These are phyloP conservation scores for Drosophila longiperda DNA, from an alignment of 2,888 invertebrate species.

Conservation along the genomic window DNA sequence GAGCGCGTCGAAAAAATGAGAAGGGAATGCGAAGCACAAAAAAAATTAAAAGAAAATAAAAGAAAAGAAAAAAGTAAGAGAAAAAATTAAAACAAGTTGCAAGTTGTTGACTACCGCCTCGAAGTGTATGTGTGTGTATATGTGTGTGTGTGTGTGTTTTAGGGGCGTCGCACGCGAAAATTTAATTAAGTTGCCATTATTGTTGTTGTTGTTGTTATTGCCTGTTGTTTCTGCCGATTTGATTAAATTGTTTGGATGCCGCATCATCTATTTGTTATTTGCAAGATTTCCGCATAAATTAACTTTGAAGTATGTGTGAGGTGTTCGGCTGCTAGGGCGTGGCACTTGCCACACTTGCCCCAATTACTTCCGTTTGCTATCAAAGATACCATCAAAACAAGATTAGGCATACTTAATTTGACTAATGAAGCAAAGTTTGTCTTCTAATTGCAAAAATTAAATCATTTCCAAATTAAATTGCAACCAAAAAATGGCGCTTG, in stretches of 20 bases:
- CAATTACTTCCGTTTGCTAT: not conserved
- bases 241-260: conserved; percentile 69
- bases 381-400: conserved; percentile 6
- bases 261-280: conserved; percentile 60
- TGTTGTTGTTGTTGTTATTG: conserved; percentile 26
- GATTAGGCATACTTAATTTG: conserved; percentile 8
- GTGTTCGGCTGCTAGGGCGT: conserved; percentile 5
- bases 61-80: not conserved
- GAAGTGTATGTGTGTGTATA: conserved; percentile 14
- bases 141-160: not conserved
- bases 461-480: not conserved
- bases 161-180: conserved; percentile 58
- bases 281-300: conserved; percentile 61
- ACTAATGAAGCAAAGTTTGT: conserved; percentile 13
- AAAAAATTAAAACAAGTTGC: conserved; percentile 52
- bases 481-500: not conserved
- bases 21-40: not conserved
- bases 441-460: not conserved
- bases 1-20: not conserved
- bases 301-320: conserved; percentile 46
- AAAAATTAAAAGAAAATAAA: conserved; percentile 16
- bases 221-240: conserved; percentile 49
- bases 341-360: not conserved
- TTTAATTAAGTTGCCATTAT: conserved; percentile 65
- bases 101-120: conserved; percentile 48